Evolutionary conservation across 2,797 vertebrate species (phyloP).

Genomic region (Margarornis squamiger): DNA sequence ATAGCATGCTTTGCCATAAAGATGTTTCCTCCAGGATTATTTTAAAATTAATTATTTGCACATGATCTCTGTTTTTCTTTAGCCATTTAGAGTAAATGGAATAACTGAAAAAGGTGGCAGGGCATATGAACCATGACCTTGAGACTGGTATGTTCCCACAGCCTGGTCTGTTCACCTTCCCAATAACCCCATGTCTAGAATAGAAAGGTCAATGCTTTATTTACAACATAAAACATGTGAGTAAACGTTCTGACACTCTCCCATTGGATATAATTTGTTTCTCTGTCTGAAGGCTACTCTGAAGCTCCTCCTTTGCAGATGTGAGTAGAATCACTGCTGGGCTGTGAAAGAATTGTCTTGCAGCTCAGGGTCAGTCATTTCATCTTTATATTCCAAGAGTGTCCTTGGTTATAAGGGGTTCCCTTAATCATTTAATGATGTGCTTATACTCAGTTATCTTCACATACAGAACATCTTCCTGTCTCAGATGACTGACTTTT

Average conservation of each 20-base stretch:
- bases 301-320: neutral
- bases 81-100: neutral
- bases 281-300: neutral
- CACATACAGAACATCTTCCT: neutral
- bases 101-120: neutral
- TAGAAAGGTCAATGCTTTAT: conserved; percentile 20
- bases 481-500: neutral
- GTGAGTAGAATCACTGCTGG: neutral
- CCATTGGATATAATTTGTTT: neutral
- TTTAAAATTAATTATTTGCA: neutral
- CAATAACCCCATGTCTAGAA: conserved; percentile 8
- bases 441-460: neutral
- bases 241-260: neutral
- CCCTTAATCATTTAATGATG: neutral
- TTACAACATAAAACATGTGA: neutral
- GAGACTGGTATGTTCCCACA: conserved; percentile 8
- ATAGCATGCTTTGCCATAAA: neutral
- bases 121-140: neutral
- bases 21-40: neutral
- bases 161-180: neutral
- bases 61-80: neutral
- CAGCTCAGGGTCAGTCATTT: neutral
- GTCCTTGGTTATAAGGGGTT: neutral
- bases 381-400: neutral
- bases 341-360: neutral